These are phyloP conservation scores for Varroa destructor DNA, from an alignment of 1,140 invertebrate genomes.

Conservation along the genomic window DNA sequence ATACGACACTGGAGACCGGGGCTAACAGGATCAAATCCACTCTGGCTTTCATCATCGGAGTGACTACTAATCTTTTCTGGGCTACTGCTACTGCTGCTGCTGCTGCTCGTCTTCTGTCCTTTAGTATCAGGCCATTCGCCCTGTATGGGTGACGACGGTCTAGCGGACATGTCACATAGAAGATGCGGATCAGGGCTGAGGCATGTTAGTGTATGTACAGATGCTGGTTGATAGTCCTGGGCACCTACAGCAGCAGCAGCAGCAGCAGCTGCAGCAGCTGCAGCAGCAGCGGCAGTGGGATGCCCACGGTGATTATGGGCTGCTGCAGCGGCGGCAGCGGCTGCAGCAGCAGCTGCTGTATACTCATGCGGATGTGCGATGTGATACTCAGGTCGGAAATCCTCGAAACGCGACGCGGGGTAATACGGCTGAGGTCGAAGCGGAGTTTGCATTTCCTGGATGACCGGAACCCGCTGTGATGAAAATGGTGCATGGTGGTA, in stretches of 20 bases:
- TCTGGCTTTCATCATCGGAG: conserved; percentile 13
- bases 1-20: conserved; percentile 10
- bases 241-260: too few species aligned
- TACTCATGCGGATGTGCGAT: conserved; percentile 6
- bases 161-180: neutral
- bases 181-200: conserved; percentile 13
- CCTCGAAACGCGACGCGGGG: neutral
- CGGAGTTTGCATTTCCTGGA: conserved; percentile 24
- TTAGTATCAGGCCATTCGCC: too few species aligned
- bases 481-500: conserved; percentile 26
- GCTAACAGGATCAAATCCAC: conserved; percentile 19
- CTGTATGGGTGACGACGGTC: conserved; percentile 10
- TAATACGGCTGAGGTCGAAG: conserved; percentile 19
- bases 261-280: too few species aligned
- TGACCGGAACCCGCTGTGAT: conserved; percentile 13
- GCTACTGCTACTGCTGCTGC: neutral
- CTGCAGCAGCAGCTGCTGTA: neutral
- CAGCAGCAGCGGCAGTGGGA: too few species aligned
- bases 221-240: neutral
- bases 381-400: conserved; percentile 9
- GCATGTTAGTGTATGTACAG: neutral
- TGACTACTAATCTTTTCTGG: neutral
- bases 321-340: too few species aligned
- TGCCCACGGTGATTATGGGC: too few species aligned
- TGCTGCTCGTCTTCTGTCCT: too few species aligned